A percentile compares a stretch with the other conserved stretches of the same genome.
These are phyloP conservation scores for Hyposoter didymator DNA, from an alignment of 2,888 invertebrate genomes.

Conservation along the genomic window DNA sequence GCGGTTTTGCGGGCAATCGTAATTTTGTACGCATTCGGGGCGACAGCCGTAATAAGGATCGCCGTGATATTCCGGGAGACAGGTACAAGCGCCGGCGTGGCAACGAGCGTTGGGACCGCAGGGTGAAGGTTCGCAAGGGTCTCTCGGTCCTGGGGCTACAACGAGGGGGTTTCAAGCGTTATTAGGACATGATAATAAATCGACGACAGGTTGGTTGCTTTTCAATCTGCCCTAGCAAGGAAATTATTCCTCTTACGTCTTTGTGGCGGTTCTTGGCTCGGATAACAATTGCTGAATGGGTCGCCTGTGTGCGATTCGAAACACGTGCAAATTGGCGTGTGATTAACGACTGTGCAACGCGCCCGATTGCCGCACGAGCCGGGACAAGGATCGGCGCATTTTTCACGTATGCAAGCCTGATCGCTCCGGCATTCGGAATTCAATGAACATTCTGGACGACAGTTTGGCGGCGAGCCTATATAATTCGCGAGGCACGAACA, in stretches of 20 bases:
- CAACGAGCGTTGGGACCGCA: conserved; percentile 93
- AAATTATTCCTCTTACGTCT: conserved; percentile 82
- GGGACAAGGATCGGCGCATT: conserved; percentile 85
- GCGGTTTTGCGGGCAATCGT: conserved; percentile 90
- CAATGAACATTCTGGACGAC: conserved; percentile 84
- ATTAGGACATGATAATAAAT: not conserved
- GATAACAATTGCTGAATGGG: conserved; percentile 84
- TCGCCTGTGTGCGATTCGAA: conserved; percentile 84
- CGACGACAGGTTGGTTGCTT: too few species aligned
- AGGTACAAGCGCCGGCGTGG: conserved; percentile 82
- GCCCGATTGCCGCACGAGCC: conserved; percentile 84
- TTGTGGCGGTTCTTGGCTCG: conserved; percentile 72
- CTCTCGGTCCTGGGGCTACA: conserved; percentile 78
- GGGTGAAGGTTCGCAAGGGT: conserved; percentile 89
- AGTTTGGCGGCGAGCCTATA: conserved; percentile 83
- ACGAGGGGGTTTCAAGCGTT: conserved; percentile 5
- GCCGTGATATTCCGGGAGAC: conserved; percentile 82
- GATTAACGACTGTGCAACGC: conserved; percentile 85
- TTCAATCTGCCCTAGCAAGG: not conserved
- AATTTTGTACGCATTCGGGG: conserved; percentile 92
- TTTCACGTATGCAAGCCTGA: conserved; percentile 84
- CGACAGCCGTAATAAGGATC: conserved; percentile 88
- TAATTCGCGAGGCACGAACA: conserved; percentile 85
- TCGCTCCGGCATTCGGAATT: conserved; percentile 84
- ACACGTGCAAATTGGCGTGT: conserved; percentile 85